Evolutionary conservation across 1,140 invertebrate genomes (phyloP).

Genomic region (Coenobita brevimanus): DNA sequence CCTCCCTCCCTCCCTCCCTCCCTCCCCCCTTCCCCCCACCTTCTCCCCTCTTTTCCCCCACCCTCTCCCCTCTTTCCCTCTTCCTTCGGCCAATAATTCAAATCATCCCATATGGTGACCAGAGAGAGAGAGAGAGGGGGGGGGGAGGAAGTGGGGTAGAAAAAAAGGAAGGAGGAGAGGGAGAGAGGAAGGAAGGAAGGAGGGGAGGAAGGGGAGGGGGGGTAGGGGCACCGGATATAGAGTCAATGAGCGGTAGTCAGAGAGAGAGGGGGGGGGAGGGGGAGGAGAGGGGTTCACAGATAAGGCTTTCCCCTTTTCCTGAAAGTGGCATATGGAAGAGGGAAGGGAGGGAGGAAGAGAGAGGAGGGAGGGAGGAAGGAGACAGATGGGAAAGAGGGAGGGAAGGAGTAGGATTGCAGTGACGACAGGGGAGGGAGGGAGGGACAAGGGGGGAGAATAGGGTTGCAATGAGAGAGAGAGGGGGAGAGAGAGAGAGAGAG

Average conservation of each 20-base stretch:
- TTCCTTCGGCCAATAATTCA: neutral
- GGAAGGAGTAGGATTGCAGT: no score
- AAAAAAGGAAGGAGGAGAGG: slow-evolving; percentile 11
- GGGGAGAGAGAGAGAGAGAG: no score
- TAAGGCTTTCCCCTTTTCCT: no score
- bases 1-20: neutral
- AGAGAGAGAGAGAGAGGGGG: slow-evolving; percentile 24
- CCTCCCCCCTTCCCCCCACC: neutral
- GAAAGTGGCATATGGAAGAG: no score
- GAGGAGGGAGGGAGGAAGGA: neutral
- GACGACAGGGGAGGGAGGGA: no score
- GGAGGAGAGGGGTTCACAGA: neutral
- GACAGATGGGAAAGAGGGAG: neutral
- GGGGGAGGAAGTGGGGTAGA: neutral
- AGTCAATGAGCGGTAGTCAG: neutral
- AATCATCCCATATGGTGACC: neutral
- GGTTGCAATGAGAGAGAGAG: no score
- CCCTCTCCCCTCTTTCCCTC: slow-evolving; percentile 1
- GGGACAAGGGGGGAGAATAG: no score
- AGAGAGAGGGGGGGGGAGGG: neutral
- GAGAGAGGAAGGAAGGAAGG: neutral
- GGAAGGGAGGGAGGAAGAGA: neutral
- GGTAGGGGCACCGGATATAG: neutral
- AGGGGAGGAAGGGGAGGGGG: neutral
- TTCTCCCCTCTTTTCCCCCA: neutral